Evolutionary conservation across 1,140 invertebrate species (phyloP), one percentile per base, ranked within the genome.

Genomic region (Chrysomallon squamiferum): DNA sequence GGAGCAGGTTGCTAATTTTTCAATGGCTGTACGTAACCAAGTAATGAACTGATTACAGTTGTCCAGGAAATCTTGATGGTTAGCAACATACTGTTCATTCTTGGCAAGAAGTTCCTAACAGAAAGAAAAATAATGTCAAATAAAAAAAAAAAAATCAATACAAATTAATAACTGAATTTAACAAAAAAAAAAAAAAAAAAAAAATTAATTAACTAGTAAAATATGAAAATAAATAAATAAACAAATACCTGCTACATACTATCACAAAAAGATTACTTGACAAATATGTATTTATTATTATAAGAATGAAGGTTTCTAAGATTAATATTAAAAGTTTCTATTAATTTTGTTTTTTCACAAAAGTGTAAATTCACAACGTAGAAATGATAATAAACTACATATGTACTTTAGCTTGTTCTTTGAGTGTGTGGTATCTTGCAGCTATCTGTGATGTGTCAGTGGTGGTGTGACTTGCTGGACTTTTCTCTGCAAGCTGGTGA

Each of bases 1-100:
- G 0, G 93, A 94, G 80, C 95, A 96, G 82, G 97, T 96, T 60
- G 92, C 91, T n/a, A 97, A 86, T 62, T 91, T 90, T 84, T 98
- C 96, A 78, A 94, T 93, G 11, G 94, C 92, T 59, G 91, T 89
- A 76, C 94, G 88, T 45, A 97, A 89, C 96, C 96, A 98, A 74
- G 93, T 91, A 67, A 93, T 89, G 81, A 97, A 97, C 72, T 96
- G 94, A 81, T 93, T 92, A 62, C 92, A 94, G 62, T 92, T 90
- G 86, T 97, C 85, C 32, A 79, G 72, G 66, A 78, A 83, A 22
- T 70, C 74, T 66, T 84, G 81, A 52, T 84, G 81, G 25, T 83
- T 73, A 9, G 73, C 94, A 32, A 97, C 80, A 65, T 77, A 77
- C 65, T 77, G 65, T 61, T 85, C 81, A 57, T 78, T 72, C 52